phyloP scores from a whole-genome alignment of 2,888 invertebrate species.

The Fragum whitleyi region DNA sequence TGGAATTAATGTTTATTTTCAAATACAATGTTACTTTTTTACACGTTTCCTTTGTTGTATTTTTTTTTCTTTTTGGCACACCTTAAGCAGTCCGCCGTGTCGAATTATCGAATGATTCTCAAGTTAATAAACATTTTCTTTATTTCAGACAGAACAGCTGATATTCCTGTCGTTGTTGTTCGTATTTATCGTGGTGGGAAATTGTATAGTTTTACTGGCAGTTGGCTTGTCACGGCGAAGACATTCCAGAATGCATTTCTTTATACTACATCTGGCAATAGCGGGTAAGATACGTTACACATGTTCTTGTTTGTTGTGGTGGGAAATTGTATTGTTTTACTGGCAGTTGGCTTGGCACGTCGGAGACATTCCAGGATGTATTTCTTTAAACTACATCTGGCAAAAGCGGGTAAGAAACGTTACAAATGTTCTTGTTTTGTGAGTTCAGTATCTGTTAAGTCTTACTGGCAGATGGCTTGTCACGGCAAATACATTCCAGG shows the following conservation, averaged over 20 bases:
- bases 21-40: no score
- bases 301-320: constrained; percentile 94
- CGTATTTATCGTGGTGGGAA: constrained; percentile 93
- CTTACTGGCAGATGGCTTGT: constrained; percentile 90
- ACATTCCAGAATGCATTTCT: constrained; percentile 97
- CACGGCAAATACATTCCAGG: constrained; percentile 92
- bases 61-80: no score
- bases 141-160: constrained; percentile 93
- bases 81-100: no score
- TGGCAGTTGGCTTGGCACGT: constrained; percentile 90
- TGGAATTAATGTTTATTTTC: no score
- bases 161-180: constrained; percentile 94
- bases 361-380: constrained; percentile 95
- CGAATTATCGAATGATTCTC: no score
- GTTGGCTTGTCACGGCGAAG: constrained; percentile 91
- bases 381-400: constrained; percentile 97
- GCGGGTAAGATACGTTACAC: constrained; percentile 93
- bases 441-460: constrained; percentile 95
- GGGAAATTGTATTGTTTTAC: constrained; percentile 94
- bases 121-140: no score
- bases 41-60: no score
- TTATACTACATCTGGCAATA: constrained; percentile 96
- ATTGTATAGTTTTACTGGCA: constrained; percentile 94
- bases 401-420: constrained; percentile 93
- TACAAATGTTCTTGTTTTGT: constrained; percentile 93